phyloP scores from a whole-genome alignment of 1,140 invertebrate species.

The Hestina assimilis region DNA sequence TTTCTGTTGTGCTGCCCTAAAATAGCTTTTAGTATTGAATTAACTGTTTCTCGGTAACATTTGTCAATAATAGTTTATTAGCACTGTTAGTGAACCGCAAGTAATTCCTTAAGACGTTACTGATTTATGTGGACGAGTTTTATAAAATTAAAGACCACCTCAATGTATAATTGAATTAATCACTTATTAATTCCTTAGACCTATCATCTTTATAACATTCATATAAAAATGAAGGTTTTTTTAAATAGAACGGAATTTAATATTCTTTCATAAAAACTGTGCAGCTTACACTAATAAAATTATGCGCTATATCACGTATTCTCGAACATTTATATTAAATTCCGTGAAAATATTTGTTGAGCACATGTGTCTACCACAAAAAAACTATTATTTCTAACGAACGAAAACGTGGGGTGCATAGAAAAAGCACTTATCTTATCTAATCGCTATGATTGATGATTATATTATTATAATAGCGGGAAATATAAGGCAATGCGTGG shows the following conservation, averaged over 20 bases:
- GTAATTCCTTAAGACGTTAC: constrained; percentile 2
- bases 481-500: constrained; percentile 24
- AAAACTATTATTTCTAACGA: constrained; percentile 53
- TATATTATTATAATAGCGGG: constrained; percentile 45
- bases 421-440: constrained; percentile 62
- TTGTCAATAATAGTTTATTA: constrained; percentile 39
- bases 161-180: too few relatives aligned
- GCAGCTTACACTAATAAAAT: constrained; percentile 18
- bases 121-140: neutral
- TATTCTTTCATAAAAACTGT: constrained; percentile 11
- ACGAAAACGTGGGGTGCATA: constrained; percentile 56
- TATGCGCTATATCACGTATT: constrained; percentile 9
- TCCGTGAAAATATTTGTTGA: constrained; percentile 12
- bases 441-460: constrained; percentile 62
- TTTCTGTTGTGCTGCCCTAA: constrained; percentile 41
- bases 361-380: constrained; percentile 44
- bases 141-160: neutral
- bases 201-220: too few relatives aligned
- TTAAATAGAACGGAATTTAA: constrained; percentile 4
- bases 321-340: constrained; percentile 22
- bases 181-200: too few relatives aligned
- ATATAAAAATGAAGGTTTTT: too few relatives aligned
- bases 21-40: constrained; percentile 32
- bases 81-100: constrained; percentile 9
- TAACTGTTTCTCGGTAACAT: constrained; percentile 35